Evolutionary conservation across 2,888 invertebrate species (phyloP).

Genomic region (Diloba caeruleocephala): DNA sequence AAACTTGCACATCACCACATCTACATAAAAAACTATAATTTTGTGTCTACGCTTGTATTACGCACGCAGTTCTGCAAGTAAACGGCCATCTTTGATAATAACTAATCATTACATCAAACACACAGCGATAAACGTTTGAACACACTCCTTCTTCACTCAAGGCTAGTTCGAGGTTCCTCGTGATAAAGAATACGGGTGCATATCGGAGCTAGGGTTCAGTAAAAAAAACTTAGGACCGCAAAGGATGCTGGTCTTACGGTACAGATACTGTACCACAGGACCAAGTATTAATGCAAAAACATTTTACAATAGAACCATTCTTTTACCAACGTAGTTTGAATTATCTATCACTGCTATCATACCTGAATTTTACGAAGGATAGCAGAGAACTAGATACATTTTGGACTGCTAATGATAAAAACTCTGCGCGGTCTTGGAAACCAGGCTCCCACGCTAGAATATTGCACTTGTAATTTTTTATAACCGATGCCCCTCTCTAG

Average conservation of each 20-base stretch:
- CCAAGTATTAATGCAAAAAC: too few relatives aligned
- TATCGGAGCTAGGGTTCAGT: constrained; percentile 34
- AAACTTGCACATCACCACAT: background rate
- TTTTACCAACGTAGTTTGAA: too few relatives aligned
- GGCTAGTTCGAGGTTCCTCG: constrained; percentile 45
- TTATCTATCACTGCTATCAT: too few relatives aligned
- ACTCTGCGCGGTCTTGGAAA: too few relatives aligned
- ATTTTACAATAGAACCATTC: too few relatives aligned
- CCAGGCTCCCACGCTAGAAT: too few relatives aligned
- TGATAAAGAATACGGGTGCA: constrained; percentile 29
- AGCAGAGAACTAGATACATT: too few relatives aligned
- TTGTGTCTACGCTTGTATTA: constrained; percentile 21
- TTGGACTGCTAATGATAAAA: too few relatives aligned
- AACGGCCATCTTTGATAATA: constrained; percentile 55
- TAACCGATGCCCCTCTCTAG: too few relatives aligned
- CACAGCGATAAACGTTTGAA: constrained; percentile 61
- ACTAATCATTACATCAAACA: constrained; percentile 67
- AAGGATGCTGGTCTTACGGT: background rate
- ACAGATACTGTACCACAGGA: background rate
- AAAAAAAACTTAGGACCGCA: background rate
- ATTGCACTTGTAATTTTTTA: too few relatives aligned
- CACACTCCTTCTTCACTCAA: constrained; percentile 56
- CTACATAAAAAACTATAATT: constrained; percentile 34
- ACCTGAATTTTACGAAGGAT: too few relatives aligned
- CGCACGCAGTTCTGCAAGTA: constrained; percentile 24